phyloP scores from a whole-genome alignment of 2,888 invertebrate species.

The Bruchidius siliquastri region DNA sequence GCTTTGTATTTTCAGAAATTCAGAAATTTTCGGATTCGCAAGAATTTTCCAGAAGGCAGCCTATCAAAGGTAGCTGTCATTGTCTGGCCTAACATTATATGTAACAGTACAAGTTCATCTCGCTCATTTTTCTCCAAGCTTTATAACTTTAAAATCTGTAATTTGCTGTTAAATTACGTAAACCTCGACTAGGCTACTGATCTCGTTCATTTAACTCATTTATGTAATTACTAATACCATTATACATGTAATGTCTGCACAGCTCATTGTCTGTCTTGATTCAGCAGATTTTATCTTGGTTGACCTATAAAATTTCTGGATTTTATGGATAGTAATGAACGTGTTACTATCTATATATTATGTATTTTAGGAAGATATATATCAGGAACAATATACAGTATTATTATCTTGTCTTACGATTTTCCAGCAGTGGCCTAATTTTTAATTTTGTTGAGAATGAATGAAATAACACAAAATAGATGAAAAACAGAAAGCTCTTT shows the following conservation, averaged over 20 bases:
- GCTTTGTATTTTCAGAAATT: constrained; percentile 59
- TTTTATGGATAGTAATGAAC: not conserved
- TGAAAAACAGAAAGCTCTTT: too few relatives aligned
- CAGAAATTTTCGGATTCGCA: constrained; percentile 59
- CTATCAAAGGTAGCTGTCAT: constrained; percentile 56
- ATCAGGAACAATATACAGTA: too few relatives aligned
- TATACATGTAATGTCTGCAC: not conserved
- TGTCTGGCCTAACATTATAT: constrained; percentile 19
- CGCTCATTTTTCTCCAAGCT: not conserved
- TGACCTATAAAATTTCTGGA: not conserved
- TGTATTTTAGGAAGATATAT: not conserved
- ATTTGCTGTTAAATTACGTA: not conserved
- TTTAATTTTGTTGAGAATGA: too few relatives aligned
- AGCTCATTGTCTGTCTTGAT: not conserved
- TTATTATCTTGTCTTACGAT: too few relatives aligned
- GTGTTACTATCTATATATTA: not conserved
- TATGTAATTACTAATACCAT: not conserved
- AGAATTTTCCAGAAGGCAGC: constrained; percentile 60
- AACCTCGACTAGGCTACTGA: not conserved
- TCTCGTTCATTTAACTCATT: not conserved
- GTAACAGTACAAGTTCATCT: constrained; percentile 14
- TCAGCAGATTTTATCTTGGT: not conserved
- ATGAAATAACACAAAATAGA: too few relatives aligned
- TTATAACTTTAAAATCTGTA: not conserved
- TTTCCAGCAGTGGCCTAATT: too few relatives aligned